Percentiles rank a stretch among this genome's conserved stretches.
Conservation (phyloP, 1,140 invertebrate species). For the Augochlora pura region DNA sequence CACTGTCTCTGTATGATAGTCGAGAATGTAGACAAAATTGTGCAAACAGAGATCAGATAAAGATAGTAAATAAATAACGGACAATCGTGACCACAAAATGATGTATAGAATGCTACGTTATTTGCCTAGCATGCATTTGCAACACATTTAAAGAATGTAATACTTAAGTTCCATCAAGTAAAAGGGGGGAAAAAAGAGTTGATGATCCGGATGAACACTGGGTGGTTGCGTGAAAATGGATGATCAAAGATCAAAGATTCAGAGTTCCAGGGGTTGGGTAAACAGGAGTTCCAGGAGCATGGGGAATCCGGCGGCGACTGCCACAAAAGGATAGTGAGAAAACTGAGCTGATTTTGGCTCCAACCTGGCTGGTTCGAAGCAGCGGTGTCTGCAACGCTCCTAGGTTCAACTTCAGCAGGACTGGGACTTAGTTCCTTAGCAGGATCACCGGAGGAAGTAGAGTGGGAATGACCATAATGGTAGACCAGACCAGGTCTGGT, state of each 20-base stretch:
- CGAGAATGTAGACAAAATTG: constrained; percentile 10
- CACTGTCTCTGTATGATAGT: constrained; percentile 50
- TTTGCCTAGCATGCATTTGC: constrained; percentile 71
- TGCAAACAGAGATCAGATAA: constrained; percentile 17
- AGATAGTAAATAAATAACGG: constrained; percentile 28
- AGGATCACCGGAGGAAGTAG: constrained; percentile 81
- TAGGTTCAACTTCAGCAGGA: constrained; percentile 80
- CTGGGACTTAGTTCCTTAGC: constrained; percentile 81
- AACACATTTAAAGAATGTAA: constrained; percentile 59
- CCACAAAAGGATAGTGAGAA: constrained; percentile 69
- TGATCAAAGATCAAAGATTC: constrained; percentile 44
- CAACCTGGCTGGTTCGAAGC: constrained; percentile 81
- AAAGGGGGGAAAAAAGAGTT: neutral
- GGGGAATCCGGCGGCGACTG: constrained; percentile 27
- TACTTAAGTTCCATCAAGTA: constrained; percentile 40
- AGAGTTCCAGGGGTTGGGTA: constrained; percentile 5
- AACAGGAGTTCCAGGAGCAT: neutral
- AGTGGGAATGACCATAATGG: constrained; percentile 97
- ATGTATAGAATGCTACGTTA: constrained; percentile 31
- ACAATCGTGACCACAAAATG: constrained; percentile 30
- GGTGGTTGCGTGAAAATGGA: constrained; percentile 44
- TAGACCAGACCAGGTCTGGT: constrained; percentile 97
- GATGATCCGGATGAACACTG: constrained; percentile 19
- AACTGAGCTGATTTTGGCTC: constrained; percentile 80
- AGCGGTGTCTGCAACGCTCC: constrained; percentile 80